These are phyloP conservation scores for Osmoderma eremita DNA, from an alignment of 2,888 invertebrate species.

Conservation along the genomic window DNA sequence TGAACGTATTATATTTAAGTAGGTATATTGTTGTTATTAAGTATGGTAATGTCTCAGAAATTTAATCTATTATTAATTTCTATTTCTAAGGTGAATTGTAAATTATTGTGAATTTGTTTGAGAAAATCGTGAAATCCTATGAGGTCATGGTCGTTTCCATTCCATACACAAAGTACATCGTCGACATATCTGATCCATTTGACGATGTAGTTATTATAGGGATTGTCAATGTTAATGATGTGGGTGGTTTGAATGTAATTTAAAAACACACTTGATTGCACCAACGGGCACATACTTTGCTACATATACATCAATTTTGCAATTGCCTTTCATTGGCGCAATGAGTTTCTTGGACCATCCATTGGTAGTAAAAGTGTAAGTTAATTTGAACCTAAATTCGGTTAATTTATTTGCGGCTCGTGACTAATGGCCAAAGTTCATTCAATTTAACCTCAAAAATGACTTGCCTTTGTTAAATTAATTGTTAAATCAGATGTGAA, in stretches of 20 bases:
- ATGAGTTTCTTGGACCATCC: background rate
- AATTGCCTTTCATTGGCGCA: too few relatives aligned
- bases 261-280: too few relatives aligned
- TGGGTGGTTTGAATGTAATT: too few relatives aligned
- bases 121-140: background rate
- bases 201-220: conserved; percentile 2
- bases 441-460: conserved; percentile 34
- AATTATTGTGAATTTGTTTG: background rate
- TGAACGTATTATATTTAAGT: too few relatives aligned
- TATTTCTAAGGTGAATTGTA: too few relatives aligned
- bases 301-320: too few relatives aligned
- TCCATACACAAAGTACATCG: conserved; percentile 6
- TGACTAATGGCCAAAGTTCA: conserved; percentile 8
- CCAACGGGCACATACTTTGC: too few relatives aligned
- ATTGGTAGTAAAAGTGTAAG: background rate
- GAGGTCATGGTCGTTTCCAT: background rate
- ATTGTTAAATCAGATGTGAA: conserved; percentile 41
- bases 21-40: too few relatives aligned
- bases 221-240: too few relatives aligned
- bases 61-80: too few relatives aligned
- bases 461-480: conserved; percentile 36
- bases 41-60: too few relatives aligned
- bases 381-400: background rate
- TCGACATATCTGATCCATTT: conserved; percentile 8
- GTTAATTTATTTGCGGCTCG: conserved; percentile 16